These are phyloP conservation scores for Drosophila rhopaloa DNA, from an alignment of 1,140 invertebrate species.

Conservation along the genomic window DNA sequence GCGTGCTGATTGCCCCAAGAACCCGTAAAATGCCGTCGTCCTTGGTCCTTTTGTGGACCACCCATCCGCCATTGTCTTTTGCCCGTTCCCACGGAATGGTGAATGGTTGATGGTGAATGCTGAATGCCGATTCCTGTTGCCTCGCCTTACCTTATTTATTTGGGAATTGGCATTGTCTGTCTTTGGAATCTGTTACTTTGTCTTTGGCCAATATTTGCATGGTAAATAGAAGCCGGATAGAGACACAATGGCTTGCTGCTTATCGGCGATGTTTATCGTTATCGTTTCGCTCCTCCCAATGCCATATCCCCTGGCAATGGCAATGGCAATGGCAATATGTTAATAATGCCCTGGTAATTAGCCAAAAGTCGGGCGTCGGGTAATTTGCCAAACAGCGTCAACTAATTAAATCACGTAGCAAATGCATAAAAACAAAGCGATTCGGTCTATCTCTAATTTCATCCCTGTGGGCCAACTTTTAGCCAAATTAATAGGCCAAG, in stretches of 20 bases:
- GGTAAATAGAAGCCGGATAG: slow-evolving; percentile 21
- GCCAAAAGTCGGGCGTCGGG: slow-evolving; percentile 53
- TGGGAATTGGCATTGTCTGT: slow-evolving; percentile 35
- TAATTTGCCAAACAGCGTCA: slow-evolving; percentile 58
- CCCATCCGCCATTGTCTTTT: slow-evolving; percentile 3
- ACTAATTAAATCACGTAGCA: slow-evolving; percentile 82
- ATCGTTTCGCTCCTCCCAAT: background rate
- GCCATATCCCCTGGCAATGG: background rate
- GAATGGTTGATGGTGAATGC: slow-evolving; percentile 2
- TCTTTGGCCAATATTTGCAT: slow-evolving; percentile 35
- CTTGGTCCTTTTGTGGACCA: slow-evolving; percentile 5
- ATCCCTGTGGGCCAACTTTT: slow-evolving; percentile 55
- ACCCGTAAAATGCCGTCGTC: slow-evolving; percentile 22
- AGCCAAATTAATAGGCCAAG: slow-evolving; percentile 70
- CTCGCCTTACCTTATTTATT: slow-evolving; percentile 64
- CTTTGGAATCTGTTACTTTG: slow-evolving; percentile 28
- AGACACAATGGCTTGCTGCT: background rate
- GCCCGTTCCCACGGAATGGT: background rate
- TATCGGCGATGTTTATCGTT: slow-evolving; percentile 9
- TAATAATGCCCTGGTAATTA: slow-evolving; percentile 68
- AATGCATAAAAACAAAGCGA: slow-evolving; percentile 73
- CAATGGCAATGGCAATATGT: slow-evolving; percentile 53
- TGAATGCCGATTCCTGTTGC: slow-evolving; percentile 40
- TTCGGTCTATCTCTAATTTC: slow-evolving; percentile 30
- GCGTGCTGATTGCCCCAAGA: slow-evolving; percentile 57